These are phyloP conservation scores for Eupithecia dodoneata DNA, from an alignment of 2,888 invertebrate genomes.

Conservation along the genomic window DNA sequence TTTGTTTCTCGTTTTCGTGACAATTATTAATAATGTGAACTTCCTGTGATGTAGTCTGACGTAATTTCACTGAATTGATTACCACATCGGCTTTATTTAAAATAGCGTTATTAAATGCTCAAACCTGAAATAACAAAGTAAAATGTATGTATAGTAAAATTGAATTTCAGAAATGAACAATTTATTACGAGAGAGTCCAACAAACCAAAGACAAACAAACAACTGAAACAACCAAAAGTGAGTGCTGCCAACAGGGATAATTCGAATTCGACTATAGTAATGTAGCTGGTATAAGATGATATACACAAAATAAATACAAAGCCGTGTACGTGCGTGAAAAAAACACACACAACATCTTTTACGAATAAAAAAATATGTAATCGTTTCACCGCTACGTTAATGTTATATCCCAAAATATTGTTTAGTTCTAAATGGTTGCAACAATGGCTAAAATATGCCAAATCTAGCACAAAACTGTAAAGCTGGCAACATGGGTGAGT, in stretches of 20 bases:
- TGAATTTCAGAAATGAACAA: background rate
- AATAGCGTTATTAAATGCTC: background rate
- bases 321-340: background rate
- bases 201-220: background rate
- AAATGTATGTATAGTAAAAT: background rate
- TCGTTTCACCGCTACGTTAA: background rate
- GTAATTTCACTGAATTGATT: background rate
- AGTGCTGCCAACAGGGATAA: background rate
- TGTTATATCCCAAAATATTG: background rate
- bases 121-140: background rate
- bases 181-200: background rate
- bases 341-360: background rate
- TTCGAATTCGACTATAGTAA: background rate
- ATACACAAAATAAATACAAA: background rate
- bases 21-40: background rate
- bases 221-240: background rate
- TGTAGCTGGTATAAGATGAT: background rate
- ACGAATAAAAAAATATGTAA: background rate
- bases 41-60: background rate
- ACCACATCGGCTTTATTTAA: background rate
- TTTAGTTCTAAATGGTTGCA: background rate
- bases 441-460: background rate
- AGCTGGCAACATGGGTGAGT: background rate
- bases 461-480: background rate
- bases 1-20: conserved; percentile 26